Evolutionary conservation across 2,113 vertebrate species (phyloP).

Genomic region (Oreocharis arfaki): DNA sequence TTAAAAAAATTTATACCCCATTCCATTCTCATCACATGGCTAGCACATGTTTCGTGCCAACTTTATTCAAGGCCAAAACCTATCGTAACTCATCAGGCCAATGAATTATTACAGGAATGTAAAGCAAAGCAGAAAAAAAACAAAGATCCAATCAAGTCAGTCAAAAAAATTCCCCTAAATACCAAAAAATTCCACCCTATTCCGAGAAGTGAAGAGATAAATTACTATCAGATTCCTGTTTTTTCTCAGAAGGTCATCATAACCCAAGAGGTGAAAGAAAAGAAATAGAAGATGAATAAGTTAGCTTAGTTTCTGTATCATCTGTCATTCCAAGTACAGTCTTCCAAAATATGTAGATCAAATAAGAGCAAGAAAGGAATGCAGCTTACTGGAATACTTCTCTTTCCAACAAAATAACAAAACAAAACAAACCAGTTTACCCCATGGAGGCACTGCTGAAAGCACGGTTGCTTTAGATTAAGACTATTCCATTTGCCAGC

Average conservation of each 20-base stretch:
- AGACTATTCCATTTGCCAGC: neutral
- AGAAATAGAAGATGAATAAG: neutral
- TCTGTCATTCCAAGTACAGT: neutral
- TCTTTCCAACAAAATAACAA: neutral
- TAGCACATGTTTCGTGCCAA: constrained; percentile 40
- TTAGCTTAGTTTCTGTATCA: neutral
- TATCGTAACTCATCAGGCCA: constrained; percentile 20
- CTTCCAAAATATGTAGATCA: constrained; percentile 1
- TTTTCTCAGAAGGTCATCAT: neutral
- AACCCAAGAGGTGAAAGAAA: neutral
- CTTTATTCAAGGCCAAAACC: constrained; percentile 30
- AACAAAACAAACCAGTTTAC: neutral
- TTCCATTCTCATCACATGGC: constrained; percentile 47
- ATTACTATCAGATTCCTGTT: neutral
- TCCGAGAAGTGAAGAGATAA: neutral
- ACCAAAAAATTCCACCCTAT: neutral
- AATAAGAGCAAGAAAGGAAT: neutral
- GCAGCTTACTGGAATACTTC: neutral
- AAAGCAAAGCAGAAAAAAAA: neutral
- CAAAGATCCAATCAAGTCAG: neutral
- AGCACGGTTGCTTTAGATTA: neutral
- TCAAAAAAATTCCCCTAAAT: neutral
- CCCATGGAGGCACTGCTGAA: neutral
- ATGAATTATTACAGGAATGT: neutral
- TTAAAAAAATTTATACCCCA: constrained; percentile 35